A percentile compares a stretch with the other conserved stretches of the same genome.
phyloP scores from a whole-genome alignment of 92 coral and sea anemone genomes.

The Palythoa heliodiscus region DNA sequence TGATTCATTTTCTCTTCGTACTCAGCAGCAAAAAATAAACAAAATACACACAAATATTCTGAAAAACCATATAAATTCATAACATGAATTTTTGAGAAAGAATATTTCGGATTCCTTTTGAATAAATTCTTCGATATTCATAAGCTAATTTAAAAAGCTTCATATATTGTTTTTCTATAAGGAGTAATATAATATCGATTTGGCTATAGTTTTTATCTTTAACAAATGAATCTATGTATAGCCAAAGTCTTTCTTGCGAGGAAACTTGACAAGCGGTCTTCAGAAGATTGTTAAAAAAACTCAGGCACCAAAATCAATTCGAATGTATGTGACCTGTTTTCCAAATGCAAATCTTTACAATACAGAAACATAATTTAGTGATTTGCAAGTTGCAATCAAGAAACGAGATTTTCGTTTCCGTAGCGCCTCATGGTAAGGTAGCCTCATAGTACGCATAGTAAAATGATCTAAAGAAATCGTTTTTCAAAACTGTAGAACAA shows the following conservation, averaged over 20 bases:
- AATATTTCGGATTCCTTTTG: not conserved
- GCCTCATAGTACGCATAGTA: not conserved
- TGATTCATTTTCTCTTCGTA: not conserved
- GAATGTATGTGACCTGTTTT: not conserved
- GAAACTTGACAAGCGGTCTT: not conserved
- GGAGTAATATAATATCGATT: not conserved
- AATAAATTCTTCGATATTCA: not conserved
- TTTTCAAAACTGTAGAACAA: not conserved
- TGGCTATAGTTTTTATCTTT: not conserved
- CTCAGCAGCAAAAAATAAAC: not conserved
- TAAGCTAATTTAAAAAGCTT: constrained; percentile 8
- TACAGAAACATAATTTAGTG: not conserved
- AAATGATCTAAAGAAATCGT: not conserved
- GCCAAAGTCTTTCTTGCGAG: not conserved
- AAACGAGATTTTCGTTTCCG: not conserved
- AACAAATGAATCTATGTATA: not conserved
- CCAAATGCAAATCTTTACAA: not conserved
- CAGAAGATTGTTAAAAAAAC: not conserved
- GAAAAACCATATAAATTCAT: not conserved
- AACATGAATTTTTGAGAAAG: not conserved
- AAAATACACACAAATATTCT: too few species aligned
- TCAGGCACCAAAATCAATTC: not conserved
- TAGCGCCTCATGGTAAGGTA: not conserved
- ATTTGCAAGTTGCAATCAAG: not conserved
- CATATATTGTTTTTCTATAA: not conserved